Conservation (phyloP, 2,888 invertebrate species). For the Melitaea athalia region DNA sequence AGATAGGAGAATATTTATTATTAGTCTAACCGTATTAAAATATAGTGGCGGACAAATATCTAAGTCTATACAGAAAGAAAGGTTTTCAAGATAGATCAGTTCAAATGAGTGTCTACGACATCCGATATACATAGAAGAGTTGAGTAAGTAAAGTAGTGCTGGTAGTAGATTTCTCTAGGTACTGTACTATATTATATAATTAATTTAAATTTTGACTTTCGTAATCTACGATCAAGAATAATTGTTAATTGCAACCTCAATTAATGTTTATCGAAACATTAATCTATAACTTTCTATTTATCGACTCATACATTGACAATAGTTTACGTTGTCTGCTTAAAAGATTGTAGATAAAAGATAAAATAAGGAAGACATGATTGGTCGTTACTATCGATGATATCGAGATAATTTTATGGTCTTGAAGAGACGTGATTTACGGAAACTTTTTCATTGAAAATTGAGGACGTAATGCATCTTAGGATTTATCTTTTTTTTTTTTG, state of each 20-base stretch:
- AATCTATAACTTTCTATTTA: slow-evolving; percentile 28
- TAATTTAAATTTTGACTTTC: too few relatives aligned
- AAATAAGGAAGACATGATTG: slow-evolving; percentile 41
- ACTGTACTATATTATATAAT: too few relatives aligned
- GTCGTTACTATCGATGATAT: background rate
- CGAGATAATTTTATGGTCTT: slow-evolving; percentile 16
- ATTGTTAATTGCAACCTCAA: slow-evolving; percentile 15
- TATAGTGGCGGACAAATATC: background rate
- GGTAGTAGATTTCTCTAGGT: too few relatives aligned
- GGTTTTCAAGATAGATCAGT: too few relatives aligned
- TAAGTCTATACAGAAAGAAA: background rate
- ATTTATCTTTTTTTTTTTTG: too few relatives aligned
- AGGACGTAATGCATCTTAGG: too few relatives aligned
- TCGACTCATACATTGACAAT: slow-evolving; percentile 25
- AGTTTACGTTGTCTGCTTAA: slow-evolving; percentile 21
- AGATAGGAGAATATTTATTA: too few relatives aligned
- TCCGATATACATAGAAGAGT: too few relatives aligned
- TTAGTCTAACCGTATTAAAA: too few relatives aligned
- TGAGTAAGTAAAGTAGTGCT: too few relatives aligned
- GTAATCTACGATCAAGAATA: slow-evolving; percentile 6
- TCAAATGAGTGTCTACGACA: too few relatives aligned
- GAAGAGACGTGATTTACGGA: slow-evolving; percentile 25
- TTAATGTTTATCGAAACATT: slow-evolving; percentile 10
- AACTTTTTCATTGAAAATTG: slow-evolving; percentile 31
- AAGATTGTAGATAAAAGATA: slow-evolving; percentile 19